These are phyloP conservation scores for Drosophila tristis DNA, from an alignment of 1,140 invertebrate species.

Conservation along the genomic window DNA sequence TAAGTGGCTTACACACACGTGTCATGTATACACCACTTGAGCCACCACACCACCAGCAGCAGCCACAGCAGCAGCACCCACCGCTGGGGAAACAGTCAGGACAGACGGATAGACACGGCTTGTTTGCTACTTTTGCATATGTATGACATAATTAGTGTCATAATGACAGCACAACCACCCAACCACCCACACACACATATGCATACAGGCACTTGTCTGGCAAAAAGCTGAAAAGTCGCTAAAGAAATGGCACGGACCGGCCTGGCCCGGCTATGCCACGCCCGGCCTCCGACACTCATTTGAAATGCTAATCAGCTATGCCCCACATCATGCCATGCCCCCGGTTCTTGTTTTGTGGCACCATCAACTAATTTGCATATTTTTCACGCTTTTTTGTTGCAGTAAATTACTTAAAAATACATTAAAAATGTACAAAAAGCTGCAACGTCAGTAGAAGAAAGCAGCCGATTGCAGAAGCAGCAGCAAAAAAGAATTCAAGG, in stretches of 20 bases:
- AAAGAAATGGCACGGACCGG: slow-evolving; percentile 32
- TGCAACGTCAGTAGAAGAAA: slow-evolving; percentile 39
- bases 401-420: slow-evolving; percentile 77
- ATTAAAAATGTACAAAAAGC: slow-evolving; percentile 69
- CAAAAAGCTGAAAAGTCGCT: slow-evolving; percentile 66
- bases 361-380: slow-evolving; percentile 64
- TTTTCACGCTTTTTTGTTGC: slow-evolving; percentile 66
- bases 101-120: slow-evolving; percentile 23
- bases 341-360: neutral
- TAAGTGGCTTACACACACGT: slow-evolving; percentile 78
- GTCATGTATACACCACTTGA: slow-evolving; percentile 58
- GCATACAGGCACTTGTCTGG: slow-evolving; percentile 31
- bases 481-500: slow-evolving; percentile 13
- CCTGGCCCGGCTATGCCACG: slow-evolving; percentile 24
- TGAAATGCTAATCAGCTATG: slow-evolving; percentile 71
- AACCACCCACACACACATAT: slow-evolving; percentile 13
- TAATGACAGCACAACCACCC: slow-evolving; percentile 57
- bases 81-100: neutral
- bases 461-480: slow-evolving; percentile 15
- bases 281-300: slow-evolving; percentile 45
- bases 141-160: slow-evolving; percentile 81
- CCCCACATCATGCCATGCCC: neutral
- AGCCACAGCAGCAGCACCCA: neutral
- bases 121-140: slow-evolving; percentile 80
- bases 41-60: neutral